phyloP scores from a whole-genome alignment of 2,113 vertebrate species.

The Myrmecophaga tridactyla region DNA sequence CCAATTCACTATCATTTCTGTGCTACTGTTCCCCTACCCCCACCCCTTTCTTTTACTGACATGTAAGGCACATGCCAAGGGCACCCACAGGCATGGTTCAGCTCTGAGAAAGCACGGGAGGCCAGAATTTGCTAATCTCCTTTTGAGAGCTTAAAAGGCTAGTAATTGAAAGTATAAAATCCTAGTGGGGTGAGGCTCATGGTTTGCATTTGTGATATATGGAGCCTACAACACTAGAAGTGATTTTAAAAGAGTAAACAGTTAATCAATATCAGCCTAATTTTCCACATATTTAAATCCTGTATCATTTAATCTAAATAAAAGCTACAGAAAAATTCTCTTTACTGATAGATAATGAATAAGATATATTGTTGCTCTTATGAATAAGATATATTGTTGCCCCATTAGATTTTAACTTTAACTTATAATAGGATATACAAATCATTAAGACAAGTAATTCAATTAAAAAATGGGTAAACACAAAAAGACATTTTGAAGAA shows the following conservation, averaged over 20 bases:
- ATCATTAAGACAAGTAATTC: conserved; percentile 23
- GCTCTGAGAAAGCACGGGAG: not conserved
- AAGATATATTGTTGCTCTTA: not conserved
- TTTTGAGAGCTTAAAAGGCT: not conserved
- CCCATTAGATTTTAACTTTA: conserved; percentile 20
- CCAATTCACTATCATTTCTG: not conserved
- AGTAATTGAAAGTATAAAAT: conserved; percentile 8
- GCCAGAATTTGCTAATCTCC: not conserved
- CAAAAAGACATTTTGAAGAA: not conserved
- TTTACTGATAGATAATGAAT: not conserved
- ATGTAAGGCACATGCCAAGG: not conserved
- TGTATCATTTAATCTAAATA: conserved; percentile 25
- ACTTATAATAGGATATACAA: not conserved
- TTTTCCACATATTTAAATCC: conserved; percentile 35
- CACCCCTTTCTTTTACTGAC: not conserved
- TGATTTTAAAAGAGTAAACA: not conserved
- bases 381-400: not conserved
- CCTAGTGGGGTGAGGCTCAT: not conserved
- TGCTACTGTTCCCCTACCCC: not conserved
- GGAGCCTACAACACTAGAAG: not conserved
- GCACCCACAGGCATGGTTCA: not conserved
- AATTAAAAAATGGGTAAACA: conserved; percentile 1
- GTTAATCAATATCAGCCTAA: not conserved
- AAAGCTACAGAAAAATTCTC: conserved; percentile 33
- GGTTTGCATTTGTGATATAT: not conserved